Base-by-base conservation (phyloP, 2,113 vertebrate genomes). In the Oriolus oriolus region DNA sequence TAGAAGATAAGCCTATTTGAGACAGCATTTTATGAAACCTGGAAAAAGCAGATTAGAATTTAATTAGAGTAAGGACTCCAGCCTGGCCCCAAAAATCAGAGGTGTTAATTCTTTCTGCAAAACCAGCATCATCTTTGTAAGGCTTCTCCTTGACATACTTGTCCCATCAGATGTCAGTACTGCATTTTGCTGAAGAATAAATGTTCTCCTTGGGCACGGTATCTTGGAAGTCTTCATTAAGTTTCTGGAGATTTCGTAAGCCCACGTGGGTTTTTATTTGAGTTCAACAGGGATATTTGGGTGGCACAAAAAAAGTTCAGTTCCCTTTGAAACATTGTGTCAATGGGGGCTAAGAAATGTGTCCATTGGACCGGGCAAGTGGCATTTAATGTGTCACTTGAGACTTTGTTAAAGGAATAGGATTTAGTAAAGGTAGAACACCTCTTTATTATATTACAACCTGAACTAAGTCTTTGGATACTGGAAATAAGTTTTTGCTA, bases 1-100 rank as follows among this genome's bases (percentile, higher is more conserved):
- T 90, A 63, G 69, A 74, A 94, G 68, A 78, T 81, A 92, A 94
- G 50, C 76, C 84, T 93, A 21, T 88, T 83, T 91, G 84, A 96
- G 78, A 35, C 81, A 89, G 75, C 45, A 22, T 71, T 93, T 94
- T 90, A 70, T 93, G 82, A 92, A 93, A 90, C 68, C 47, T 70
- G 63, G 54, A 44, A 74, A 87, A 93, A 93, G 63, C 35, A 74
- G 54, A 87, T 94, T 80, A 88, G 42, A 63, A 65, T 88, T 96
- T 93, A 88, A 91, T 96, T 93, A 77, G 60, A 92, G 59, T 61
- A 83, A 57, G 47, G 68, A 83, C 50, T 93, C 19, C 53, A 91
- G 49, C 66, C 76, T 93, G 42, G 37, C 63, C 63, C 35, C 47
- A 31, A 74, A 91, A 90, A 74, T 59, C 19, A 23, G 66, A 83